Evolutionary conservation across 1,140 invertebrate species (phyloP), one percentile per base, ranked within the genome.

Genomic region (Ceratina australensis): DNA sequence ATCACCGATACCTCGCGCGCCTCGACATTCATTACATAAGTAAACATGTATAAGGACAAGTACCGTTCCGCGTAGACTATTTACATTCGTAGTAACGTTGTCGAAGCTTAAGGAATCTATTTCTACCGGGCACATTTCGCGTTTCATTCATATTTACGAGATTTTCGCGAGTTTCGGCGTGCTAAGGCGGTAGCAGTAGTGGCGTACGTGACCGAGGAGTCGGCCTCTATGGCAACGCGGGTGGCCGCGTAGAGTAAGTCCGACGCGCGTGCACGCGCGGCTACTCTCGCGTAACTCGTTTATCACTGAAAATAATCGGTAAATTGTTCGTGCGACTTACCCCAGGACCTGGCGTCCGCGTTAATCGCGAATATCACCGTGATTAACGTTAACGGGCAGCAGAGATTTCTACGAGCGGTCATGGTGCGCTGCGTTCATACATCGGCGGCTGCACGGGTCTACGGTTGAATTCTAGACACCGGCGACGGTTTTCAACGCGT

Each of bases 191-290:
- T 52, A 15, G 13, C 13, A 63, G 60, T 78, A 87, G 74, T 88
- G 89, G 90, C 88, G 86, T 91, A 91, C 90, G 90, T 91, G 90
- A 89, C 90, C 83, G 83, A 64, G 22, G 42, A 69, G 66, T 26
- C 75, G 78, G 82, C 77, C 83, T 86, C 86, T 87, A 91, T 90
- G 90, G 90, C 87, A 88, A 72, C 76, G 12, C 56, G 77, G 59
- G 63, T 65, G 64, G n/a, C 28, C 63, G 26, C 66, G 65, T n/a
- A n/a, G n/a, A n/a, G n/a, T n/a, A n/a, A n/a, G n/a, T n/a, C n/a
- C n/a, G n/a, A n/a, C n/a, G n/a, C n/a, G n/a, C n/a, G n/a, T n/a
- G n/a, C n/a, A n/a, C n/a, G n/a, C n/a, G n/a, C n/a, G n/a, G n/a
- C n/a, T n/a, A n/a, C n/a, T n/a, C n/a, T n/a, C n/a, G n/a, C n/a